A percentile compares a stretch with the other conserved stretches of the same genome.
phyloP scores from a whole-genome alignment of 30 jellyfish, hydroid and myxozoan genomes.

The Mastigias papua region DNA sequence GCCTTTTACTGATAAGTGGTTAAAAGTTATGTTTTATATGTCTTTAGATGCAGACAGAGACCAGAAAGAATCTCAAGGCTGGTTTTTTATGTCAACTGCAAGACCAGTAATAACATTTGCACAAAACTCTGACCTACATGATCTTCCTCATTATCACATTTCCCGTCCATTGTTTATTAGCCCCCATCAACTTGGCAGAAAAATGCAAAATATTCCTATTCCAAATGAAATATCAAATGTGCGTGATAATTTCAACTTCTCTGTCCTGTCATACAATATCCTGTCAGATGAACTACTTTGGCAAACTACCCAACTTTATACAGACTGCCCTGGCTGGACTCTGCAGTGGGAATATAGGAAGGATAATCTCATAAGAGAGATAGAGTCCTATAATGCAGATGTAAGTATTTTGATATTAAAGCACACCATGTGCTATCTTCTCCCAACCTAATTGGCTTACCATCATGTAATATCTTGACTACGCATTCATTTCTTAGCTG shows the following conservation, averaged over 20 bases:
- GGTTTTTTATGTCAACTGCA: background rate
- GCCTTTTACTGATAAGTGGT: background rate
- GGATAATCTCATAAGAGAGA: constrained; percentile 80
- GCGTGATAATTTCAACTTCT: constrained; percentile 68
- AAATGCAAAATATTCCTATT: background rate
- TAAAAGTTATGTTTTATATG: background rate
- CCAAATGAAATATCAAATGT: constrained; percentile 13
- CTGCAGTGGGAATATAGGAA: constrained; percentile 88
- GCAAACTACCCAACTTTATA: constrained; percentile 75
- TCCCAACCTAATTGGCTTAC: no score
- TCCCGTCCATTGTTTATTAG: constrained; percentile 26
- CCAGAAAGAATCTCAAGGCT: background rate
- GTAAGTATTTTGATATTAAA: constrained; percentile 71
- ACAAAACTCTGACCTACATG: background rate
- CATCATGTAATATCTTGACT: no score
- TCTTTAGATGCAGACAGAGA: background rate
- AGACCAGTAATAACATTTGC: background rate
- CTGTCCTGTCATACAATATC: constrained; percentile 93
- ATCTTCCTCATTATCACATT: constrained; percentile 39
- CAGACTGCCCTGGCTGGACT: constrained; percentile 61
- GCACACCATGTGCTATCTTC: no score
- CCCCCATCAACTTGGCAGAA: constrained; percentile 66
- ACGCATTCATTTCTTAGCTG: no score
- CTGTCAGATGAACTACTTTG: constrained; percentile 85
- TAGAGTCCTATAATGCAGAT: constrained; percentile 81